Base-by-base conservation (phyloP, 2,113 vertebrate species). In the Nettapus auritus region DNA sequence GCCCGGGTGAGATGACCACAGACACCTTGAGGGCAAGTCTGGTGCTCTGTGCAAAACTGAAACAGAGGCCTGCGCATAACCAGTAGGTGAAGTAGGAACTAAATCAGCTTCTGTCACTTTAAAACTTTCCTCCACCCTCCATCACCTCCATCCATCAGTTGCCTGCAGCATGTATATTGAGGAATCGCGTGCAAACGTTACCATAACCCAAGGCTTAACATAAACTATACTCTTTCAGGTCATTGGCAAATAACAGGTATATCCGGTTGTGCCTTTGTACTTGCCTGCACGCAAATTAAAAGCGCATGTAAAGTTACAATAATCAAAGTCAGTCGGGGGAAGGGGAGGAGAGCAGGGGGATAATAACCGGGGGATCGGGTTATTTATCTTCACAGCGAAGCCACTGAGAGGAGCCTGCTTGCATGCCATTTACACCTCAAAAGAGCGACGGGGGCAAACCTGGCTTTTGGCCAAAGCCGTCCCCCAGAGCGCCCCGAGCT, bases 191-290 rank as follows among this genome's bases (percentile, higher is more conserved):
- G 98, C 98, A 98, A 98, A 95, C 97, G 63, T 97, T 95, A 96
- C 97, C 94, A 96, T 98, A 98, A 98, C 98, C 97, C 97, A 96
- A 97, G 98, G 98, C 98, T 98, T 97, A 98, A 97, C 97, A 97
- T 98, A 98, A 98, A 98, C 98, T 97, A 92, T 83, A 89, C 95
- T 96, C 95, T 98, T 97, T 97, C 97, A 95, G 97, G 98, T 98
- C 97, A 98, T 97, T 98, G 98, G 97, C 97, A 98, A 98, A 98
- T 98, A 98, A 98, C 98, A 98, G 98, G 98, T 98, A 98, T 98
- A 98, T 98, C 98, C 97, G 97, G 98, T 98, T 98, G 96, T 93
- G 95, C 86, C 96, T 98, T 97, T 97, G 97, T 98, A 97, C 96
- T 97, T 96, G 97, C 97, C 98, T 98, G 97, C 98, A 98, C 95